Evolutionary conservation across 2,113 vertebrate species (phyloP), one percentile per base, ranked within the genome.

Genomic region (Corythaixoides concolor): DNA sequence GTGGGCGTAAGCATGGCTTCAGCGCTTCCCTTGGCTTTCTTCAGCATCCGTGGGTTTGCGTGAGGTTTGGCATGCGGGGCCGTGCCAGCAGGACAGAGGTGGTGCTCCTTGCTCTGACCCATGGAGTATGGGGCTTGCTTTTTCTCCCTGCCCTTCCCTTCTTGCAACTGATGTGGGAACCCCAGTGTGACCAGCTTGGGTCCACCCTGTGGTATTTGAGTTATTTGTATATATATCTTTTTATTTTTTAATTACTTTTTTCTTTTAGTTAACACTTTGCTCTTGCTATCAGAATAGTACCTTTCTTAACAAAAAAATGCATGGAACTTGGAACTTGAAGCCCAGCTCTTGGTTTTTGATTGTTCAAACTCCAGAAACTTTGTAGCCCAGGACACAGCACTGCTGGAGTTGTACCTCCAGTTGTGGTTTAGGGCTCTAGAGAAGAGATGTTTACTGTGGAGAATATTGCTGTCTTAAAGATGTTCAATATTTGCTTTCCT

Each of bases 41-140:
- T 64, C n/a, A 41, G 0, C 28, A 41, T 72, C 33, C 0, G 0
- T 15, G 15, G 33, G 18, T 62, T 93, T 75, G 10, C 2, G 0
- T 18, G 63, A 80, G 16, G 41, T 28, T 74, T 60, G 37, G 28
- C 12, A 6, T 2, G 3, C 0, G 1, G n/a, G 50, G 24, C 64
- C 0, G 0, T 60, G 76, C 43, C 28, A 39, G 56, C 22, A 67
- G 68, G 52, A 18, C 4, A 3, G 47, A 55, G 27, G 11, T 39
- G 26, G 6, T 75, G 24, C 30, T 74, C 27, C 52, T 23, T 18
- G 16, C 39, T 69, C 74, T 3, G 5, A 62, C 13, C 22, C 19
- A 5, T 3, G 5, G n/a, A 66, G n/a, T 2, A 3, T 2, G 8
- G 39, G 13, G 6, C 13, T 68, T 53, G n/a, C 18, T 30, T 12